Evolutionary conservation across 2,113 vertebrate genomes (phyloP).

Genomic region (Rhinogobius similis): DNA sequence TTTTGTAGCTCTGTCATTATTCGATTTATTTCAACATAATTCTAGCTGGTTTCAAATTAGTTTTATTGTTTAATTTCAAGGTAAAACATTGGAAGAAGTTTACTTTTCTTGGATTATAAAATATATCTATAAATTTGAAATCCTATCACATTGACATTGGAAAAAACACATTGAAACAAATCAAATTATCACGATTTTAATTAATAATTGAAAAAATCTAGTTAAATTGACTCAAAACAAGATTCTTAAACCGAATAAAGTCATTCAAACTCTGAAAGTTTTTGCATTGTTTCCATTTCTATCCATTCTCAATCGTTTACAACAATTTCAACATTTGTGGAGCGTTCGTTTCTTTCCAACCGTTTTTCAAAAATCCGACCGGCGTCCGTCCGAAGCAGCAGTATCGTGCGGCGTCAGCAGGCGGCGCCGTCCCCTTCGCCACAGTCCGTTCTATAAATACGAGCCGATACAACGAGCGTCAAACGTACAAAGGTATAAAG

Average conservation of each 20-base stretch:
- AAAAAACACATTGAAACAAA: not conserved
- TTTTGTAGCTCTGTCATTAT: not conserved
- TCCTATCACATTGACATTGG: too few species aligned
- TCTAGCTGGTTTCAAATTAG: not conserved
- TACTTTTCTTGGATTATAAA: not conserved
- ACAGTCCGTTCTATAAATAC: slow-evolving; percentile 73
- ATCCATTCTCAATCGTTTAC: too few species aligned
- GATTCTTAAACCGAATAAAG: not conserved
- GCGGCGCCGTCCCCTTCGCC: slow-evolving; percentile 56
- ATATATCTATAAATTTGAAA: not conserved
- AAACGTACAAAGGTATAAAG: slow-evolving; percentile 68
- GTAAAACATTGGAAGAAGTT: too few species aligned
- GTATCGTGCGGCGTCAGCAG: slow-evolving; percentile 48
- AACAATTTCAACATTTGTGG: slow-evolving; percentile 14
- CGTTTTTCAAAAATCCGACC: too few species aligned
- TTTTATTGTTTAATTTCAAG: too few species aligned
- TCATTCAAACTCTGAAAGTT: not conserved
- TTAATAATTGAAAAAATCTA: not conserved
- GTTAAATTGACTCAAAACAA: not conserved
- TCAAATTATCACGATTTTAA: not conserved
- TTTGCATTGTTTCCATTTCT: slow-evolving; percentile 10
- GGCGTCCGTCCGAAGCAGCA: too few species aligned
- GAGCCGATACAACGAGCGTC: slow-evolving; percentile 70
- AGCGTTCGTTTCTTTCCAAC: not conserved
- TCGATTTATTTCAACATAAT: not conserved